Evolutionary conservation across 1,140 invertebrate species (phyloP).

Genomic region (Achatina immaculata): DNA sequence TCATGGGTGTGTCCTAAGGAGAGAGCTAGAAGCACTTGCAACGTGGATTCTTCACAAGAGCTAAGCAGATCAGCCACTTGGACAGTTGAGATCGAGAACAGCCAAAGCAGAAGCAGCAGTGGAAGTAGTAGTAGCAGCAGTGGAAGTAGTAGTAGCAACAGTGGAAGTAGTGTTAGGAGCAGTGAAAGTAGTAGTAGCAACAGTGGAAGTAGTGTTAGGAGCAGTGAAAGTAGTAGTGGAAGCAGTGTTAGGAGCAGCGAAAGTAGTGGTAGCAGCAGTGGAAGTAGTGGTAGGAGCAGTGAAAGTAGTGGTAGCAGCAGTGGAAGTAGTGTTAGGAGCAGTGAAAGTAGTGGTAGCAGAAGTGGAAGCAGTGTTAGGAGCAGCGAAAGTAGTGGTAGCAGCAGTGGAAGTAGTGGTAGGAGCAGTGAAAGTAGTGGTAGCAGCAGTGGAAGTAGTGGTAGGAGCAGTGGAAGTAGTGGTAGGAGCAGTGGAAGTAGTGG

Average conservation of each 20-base stretch:
- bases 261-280: slow-evolving; percentile 38
- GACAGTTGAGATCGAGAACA: background rate
- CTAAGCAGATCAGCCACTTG: background rate
- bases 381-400: slow-evolving; percentile 32
- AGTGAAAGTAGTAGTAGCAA: slow-evolving; percentile 46
- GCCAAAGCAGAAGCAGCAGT: slow-evolving; percentile 31
- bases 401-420: slow-evolving; percentile 42
- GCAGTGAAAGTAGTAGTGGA: slow-evolving; percentile 28
- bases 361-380: slow-evolving; percentile 29
- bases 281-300: slow-evolving; percentile 42
- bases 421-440: slow-evolving; percentile 18
- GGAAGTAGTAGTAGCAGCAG: slow-evolving; percentile 39
- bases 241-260: slow-evolving; percentile 27
- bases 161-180: slow-evolving; percentile 43
- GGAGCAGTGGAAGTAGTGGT: slow-evolving; percentile 31
- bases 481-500: slow-evolving; percentile 42
- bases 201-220: slow-evolving; percentile 29
- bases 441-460: slow-evolving; percentile 42
- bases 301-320: slow-evolving; percentile 45
- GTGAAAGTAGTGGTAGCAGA: slow-evolving; percentile 28
- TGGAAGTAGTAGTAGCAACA: slow-evolving; percentile 36
- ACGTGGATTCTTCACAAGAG: background rate
- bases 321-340: slow-evolving; percentile 27
- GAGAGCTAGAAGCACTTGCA: slow-evolving; percentile 36
- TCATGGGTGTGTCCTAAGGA: slow-evolving; percentile 48